These are phyloP conservation scores for Oreortyx pictus DNA, from an alignment of 2,797 vertebrate species.

Conservation along the genomic window DNA sequence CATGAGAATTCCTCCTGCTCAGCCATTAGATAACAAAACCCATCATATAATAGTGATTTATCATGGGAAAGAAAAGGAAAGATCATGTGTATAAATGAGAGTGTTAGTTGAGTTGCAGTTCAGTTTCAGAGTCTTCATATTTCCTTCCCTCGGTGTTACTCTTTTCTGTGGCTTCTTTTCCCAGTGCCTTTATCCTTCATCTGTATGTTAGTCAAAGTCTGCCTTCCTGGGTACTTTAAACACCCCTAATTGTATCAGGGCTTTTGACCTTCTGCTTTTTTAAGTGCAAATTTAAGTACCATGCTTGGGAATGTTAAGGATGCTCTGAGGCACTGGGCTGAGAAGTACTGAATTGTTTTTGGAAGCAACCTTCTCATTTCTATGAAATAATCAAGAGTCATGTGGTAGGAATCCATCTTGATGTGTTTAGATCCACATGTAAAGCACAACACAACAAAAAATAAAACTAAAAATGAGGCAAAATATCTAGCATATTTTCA, in stretches of 20 bases:
- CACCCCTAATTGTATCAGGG: not conserved
- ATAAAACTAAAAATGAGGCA: not conserved
- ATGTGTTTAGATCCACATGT: not conserved
- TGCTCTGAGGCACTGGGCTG: not conserved
- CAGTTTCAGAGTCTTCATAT: slow-evolving; percentile 53
- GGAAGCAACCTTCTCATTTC: not conserved
- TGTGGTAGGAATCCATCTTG: not conserved
- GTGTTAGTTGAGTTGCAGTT: slow-evolving; percentile 4
- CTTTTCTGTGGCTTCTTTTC: slow-evolving; percentile 1
- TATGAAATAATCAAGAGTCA: slow-evolving; percentile 4
- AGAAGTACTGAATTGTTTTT: slow-evolving; percentile 7
- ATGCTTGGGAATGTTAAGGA: not conserved
- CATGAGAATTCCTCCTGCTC: slow-evolving; percentile 19
- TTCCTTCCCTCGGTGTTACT: slow-evolving; percentile 34
- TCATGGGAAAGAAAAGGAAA: slow-evolving; percentile 53
- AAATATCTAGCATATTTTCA: not conserved
- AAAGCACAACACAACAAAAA: not conserved
- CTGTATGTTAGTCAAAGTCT: not conserved
- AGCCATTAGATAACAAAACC: slow-evolving; percentile 24
- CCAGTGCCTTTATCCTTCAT: not conserved
- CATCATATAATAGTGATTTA: slow-evolving; percentile 9
- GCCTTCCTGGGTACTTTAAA: not conserved
- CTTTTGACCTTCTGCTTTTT: slow-evolving; percentile 1
- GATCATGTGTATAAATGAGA: slow-evolving; percentile 41
- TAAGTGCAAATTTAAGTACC: not conserved